Percentiles rank a stretch among this genome's conserved stretches.
These are phyloP conservation scores for Saimiri boliviensis DNA, from an alignment of 2,113 vertebrate species.

Conservation along the genomic window DNA sequence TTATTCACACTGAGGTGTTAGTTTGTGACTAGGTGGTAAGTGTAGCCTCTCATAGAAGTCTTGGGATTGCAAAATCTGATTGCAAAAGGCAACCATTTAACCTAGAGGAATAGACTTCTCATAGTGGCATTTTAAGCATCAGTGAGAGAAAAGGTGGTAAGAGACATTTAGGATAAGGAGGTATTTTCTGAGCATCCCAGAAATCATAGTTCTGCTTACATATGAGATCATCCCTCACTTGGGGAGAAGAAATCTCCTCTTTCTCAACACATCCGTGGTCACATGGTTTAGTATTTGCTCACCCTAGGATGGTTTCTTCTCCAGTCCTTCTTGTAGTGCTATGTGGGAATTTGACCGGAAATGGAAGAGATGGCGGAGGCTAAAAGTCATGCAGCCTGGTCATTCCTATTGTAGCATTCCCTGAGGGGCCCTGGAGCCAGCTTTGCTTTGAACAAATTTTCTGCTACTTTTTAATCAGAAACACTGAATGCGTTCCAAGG, in stretches of 20 bases:
- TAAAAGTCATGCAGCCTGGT: background rate
- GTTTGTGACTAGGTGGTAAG: background rate
- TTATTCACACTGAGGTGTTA: conserved; percentile 29
- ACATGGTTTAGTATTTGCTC: background rate
- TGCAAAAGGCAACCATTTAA: conserved; percentile 7
- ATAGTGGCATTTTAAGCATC: background rate
- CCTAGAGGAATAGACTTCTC: background rate
- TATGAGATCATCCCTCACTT: background rate
- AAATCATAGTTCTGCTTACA: background rate
- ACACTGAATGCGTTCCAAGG: conserved; percentile 43
- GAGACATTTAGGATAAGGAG: background rate
- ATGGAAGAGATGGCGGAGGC: background rate
- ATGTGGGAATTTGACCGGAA: background rate
- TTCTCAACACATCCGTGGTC: background rate
- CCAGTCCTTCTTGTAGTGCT: background rate
- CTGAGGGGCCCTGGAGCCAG: background rate
- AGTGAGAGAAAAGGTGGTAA: background rate
- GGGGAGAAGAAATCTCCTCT: background rate
- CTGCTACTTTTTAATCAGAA: conserved; percentile 41
- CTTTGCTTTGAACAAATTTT: conserved; percentile 46
- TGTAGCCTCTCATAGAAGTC: background rate
- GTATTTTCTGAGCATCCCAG: background rate
- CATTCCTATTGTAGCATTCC: conserved; percentile 35
- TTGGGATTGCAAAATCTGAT: conserved; percentile 7
- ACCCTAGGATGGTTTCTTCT: background rate